phyloP scores from a whole-genome alignment of 2,888 invertebrate species.

The Eupithecia centaureata region DNA sequence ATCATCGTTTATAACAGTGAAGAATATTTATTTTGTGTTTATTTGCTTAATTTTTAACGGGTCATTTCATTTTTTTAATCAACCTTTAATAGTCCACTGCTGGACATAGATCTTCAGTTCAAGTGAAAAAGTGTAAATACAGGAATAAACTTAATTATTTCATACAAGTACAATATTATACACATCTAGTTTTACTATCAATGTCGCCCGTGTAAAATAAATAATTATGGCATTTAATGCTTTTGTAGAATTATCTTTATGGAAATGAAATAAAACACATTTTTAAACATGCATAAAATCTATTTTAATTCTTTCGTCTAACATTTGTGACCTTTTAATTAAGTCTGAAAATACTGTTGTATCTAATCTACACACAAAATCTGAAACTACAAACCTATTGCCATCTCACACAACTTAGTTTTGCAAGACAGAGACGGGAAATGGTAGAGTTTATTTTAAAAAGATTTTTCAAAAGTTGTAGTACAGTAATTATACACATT shows the following conservation, averaged over 20 bases:
- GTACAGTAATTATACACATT: neutral
- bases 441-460: conserved; percentile 2
- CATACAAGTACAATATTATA: neutral
- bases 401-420: neutral
- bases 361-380: conserved; percentile 56
- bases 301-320: conserved; percentile 55
- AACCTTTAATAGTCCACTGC: too few species aligned
- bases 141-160: neutral
- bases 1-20: neutral
- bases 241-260: conserved; percentile 27
- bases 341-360: conserved; percentile 63
- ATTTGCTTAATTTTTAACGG: too few species aligned
- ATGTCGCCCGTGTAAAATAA: neutral
- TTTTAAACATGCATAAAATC: conserved; percentile 69
- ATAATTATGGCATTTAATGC: conserved; percentile 7
- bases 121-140: neutral
- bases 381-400: neutral
- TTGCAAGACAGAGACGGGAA: neutral
- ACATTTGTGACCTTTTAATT: conserved; percentile 64
- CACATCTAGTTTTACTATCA: neutral
- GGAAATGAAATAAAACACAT: conserved; percentile 57
- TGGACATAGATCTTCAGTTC: too few species aligned
- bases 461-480: neutral
- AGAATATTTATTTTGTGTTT: neutral
- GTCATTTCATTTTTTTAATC: too few species aligned